Conservation (phyloP, 1,140 invertebrate species). For the Drosophila nikananu region DNA sequence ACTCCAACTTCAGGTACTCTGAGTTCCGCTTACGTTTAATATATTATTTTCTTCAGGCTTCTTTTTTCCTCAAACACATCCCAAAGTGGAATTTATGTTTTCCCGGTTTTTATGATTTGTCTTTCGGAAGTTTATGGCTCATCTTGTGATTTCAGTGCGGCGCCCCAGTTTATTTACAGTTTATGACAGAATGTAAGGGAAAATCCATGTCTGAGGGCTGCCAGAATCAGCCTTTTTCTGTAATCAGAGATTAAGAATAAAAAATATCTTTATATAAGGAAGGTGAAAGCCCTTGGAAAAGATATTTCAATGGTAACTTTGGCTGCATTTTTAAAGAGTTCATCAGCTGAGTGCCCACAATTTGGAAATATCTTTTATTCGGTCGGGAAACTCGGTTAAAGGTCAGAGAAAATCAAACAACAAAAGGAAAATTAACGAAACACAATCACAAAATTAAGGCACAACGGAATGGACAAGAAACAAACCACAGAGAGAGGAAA, state of each 20-base stretch:
- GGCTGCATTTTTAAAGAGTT: slow-evolving; percentile 21
- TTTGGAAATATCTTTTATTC: background rate
- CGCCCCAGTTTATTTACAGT: slow-evolving; percentile 33
- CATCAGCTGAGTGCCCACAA: slow-evolving; percentile 13
- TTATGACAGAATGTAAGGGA: slow-evolving; percentile 27
- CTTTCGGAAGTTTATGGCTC: slow-evolving; percentile 34
- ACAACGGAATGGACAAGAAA: background rate
- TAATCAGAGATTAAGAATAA: slow-evolving; percentile 1
- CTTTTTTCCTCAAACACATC: background rate
- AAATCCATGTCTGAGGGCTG: slow-evolving; percentile 14
- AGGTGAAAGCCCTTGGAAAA: background rate
- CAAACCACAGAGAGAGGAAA: background rate
- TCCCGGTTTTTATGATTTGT: slow-evolving; percentile 31
- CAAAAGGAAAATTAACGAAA: slow-evolving; percentile 23
- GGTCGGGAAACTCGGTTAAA: background rate
- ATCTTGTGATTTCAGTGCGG: slow-evolving; percentile 24
- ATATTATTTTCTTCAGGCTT: background rate
- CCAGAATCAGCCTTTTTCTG: background rate
- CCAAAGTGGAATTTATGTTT: slow-evolving; percentile 18
- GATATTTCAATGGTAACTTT: background rate
- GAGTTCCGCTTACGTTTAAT: background rate
- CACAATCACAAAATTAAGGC: slow-evolving; percentile 12
- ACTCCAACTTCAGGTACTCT: background rate
- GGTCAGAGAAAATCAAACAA: background rate
- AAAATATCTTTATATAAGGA: background rate